phyloP scores from a whole-genome alignment of 2,888 invertebrate species.

The Agriopis aurantiaria region DNA sequence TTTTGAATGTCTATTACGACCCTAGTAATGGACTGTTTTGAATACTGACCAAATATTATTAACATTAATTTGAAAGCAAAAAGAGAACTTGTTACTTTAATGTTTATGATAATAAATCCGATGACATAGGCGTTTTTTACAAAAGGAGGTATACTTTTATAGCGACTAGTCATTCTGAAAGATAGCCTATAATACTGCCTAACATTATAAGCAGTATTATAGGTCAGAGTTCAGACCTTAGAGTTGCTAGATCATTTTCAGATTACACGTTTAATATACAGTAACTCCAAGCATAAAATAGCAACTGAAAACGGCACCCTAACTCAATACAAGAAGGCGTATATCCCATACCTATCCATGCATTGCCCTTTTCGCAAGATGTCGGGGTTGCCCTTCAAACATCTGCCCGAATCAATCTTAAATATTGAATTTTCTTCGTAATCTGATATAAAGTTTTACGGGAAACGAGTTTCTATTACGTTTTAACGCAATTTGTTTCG shows the following conservation, averaged over 20 bases:
- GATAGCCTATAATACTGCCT: no score
- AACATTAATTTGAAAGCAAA: slow-evolving; percentile 9
- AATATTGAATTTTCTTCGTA: slow-evolving; percentile 85
- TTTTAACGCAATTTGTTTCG: slow-evolving; percentile 84
- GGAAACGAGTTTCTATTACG: slow-evolving; percentile 85
- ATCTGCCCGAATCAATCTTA: slow-evolving; percentile 85
- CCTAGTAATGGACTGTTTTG: slow-evolving; percentile 19
- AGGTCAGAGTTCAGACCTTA: neutral
- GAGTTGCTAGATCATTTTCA: neutral
- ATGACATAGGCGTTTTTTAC: neutral
- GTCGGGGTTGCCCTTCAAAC: slow-evolving; percentile 69
- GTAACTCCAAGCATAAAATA: neutral
- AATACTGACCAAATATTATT: slow-evolving; percentile 16
- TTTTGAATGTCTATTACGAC: neutral
- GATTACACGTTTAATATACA: neutral
- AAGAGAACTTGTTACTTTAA: neutral
- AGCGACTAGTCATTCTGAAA: neutral
- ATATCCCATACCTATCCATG: slow-evolving; percentile 31
- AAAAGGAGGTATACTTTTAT: neutral
- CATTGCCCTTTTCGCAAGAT: slow-evolving; percentile 63
- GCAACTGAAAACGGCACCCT: slow-evolving; percentile 11
- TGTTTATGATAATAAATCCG: neutral
- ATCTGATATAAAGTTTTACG: slow-evolving; percentile 83
- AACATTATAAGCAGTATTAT: neutral
- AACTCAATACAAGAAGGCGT: slow-evolving; percentile 19